Percentiles rank a stretch among this genome's conserved stretches.
phyloP scores from a whole-genome alignment of 2,113 vertebrate species.

The Larimichthys polyactis region DNA sequence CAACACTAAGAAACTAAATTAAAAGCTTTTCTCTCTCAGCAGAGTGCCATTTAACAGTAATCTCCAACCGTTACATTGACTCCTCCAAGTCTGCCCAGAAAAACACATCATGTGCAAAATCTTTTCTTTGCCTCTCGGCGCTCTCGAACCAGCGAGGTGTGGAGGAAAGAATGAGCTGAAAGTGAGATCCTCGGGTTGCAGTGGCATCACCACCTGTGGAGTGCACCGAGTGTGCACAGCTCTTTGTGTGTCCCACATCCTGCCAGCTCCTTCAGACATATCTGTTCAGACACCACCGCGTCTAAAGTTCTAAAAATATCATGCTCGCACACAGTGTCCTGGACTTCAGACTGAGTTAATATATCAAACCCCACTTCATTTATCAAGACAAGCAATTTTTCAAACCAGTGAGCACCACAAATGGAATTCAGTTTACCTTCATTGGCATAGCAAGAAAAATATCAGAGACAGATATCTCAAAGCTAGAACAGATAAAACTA shows the following conservation, averaged over 20 bases:
- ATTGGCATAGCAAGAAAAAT: background rate
- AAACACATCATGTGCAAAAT: constrained; percentile 50
- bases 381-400: background rate
- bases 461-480: background rate
- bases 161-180: constrained; percentile 40
- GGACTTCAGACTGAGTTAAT: background rate
- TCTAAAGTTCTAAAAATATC: constrained; percentile 16
- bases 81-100: constrained; percentile 72
- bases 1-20: constrained; percentile 42
- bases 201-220: constrained; percentile 48
- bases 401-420: background rate
- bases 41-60: constrained; percentile 60
- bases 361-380: constrained; percentile 11
- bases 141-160: constrained; percentile 19
- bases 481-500: background rate
- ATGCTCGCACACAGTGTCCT: background rate
- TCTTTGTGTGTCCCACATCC: constrained; percentile 3
- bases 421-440: background rate
- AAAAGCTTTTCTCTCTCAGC: constrained; percentile 63
- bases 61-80: constrained; percentile 61
- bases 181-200: constrained; percentile 53
- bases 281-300: constrained; percentile 12
- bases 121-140: constrained; percentile 31
- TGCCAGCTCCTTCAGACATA: background rate
- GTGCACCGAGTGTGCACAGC: background rate